Conservation (phyloP, 2,797 vertebrate species). For the Mionectes olivaceus region DNA sequence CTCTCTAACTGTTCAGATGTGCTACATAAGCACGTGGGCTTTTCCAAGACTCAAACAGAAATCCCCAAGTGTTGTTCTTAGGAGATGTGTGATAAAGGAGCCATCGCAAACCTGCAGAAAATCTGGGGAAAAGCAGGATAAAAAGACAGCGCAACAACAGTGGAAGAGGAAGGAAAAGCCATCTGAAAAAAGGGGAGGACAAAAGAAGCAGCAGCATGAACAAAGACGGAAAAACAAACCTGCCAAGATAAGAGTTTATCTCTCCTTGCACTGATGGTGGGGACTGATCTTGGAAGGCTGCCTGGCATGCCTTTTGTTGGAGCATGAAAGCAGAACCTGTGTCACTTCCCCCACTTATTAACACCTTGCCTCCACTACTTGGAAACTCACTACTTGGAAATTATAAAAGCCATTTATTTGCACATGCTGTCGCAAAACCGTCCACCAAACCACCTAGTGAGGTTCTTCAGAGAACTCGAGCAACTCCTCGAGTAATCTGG, state of each 20-base stretch:
- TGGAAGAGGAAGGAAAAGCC: conserved; percentile 6
- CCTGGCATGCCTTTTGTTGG: conserved; percentile 1
- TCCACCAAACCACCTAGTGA: neutral
- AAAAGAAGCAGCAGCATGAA: neutral
- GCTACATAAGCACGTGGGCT: accelerated
- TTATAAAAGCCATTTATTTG: neutral
- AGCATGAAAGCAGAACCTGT: neutral
- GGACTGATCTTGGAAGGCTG: conserved; percentile 22
- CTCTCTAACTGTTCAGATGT: neutral
- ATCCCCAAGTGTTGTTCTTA: neutral
- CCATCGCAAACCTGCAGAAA: neutral
- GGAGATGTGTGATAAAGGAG: neutral
- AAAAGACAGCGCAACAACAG: neutral
- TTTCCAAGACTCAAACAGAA: neutral
- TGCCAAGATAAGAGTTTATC: conserved; percentile 6
- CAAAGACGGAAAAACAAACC: neutral
- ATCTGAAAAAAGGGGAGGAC: neutral
- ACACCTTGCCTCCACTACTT: neutral
- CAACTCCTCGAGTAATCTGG: accelerated
- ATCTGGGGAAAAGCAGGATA: neutral
- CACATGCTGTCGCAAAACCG: neutral
- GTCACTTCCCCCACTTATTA: neutral
- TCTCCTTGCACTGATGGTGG: neutral
- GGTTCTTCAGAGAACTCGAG: accelerated
- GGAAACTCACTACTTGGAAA: neutral